These are phyloP conservation scores for Perdita meconis DNA, from an alignment of 2,888 invertebrate species.

Conservation along the genomic window DNA sequence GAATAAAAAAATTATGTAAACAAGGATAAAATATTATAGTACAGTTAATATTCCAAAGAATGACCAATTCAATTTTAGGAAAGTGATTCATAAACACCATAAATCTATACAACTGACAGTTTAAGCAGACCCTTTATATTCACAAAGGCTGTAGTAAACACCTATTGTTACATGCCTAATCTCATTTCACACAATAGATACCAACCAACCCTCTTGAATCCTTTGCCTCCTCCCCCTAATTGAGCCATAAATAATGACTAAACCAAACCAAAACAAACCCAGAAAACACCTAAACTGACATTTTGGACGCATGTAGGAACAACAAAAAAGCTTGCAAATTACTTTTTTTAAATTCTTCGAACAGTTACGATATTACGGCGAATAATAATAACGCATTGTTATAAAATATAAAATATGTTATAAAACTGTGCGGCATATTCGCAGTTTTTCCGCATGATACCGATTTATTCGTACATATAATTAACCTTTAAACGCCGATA, in stretches of 20 bases:
- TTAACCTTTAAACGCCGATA: constrained; percentile 33
- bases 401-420: neutral
- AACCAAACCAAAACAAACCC: constrained; percentile 1
- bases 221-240: constrained; percentile 6
- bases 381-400: neutral
- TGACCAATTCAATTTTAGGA: constrained; percentile 24
- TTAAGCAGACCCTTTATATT: constrained; percentile 19
- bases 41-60: neutral
- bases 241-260: constrained; percentile 19
- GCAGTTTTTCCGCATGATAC: neutral
- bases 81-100: constrained; percentile 25
- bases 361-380: neutral
- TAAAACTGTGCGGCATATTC: neutral
- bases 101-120: constrained; percentile 13
- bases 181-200: constrained; percentile 29
- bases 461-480: neutral
- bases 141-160: constrained; percentile 32
- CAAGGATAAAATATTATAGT: neutral
- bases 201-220: constrained; percentile 10
- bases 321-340: neutral
- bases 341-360: no score
- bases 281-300: neutral
- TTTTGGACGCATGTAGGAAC: neutral
- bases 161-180: constrained; percentile 39
- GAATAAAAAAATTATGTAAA: neutral